Base-by-base conservation (phyloP, 2,113 vertebrate species). In the Pongo abelii region DNA sequence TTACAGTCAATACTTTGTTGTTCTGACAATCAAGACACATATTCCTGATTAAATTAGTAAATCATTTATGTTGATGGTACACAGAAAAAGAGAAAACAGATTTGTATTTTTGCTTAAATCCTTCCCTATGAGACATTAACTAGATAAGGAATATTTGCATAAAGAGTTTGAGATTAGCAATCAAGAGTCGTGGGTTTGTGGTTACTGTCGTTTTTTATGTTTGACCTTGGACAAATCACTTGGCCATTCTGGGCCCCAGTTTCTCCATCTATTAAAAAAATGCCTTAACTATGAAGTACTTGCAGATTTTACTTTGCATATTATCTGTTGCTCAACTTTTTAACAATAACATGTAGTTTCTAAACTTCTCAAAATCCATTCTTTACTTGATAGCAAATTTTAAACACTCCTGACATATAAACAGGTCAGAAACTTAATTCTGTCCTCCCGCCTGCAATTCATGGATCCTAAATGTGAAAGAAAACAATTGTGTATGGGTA, bases 1-100 rank as follows among this genome's bases (percentile, higher is more conserved):
- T 91, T 43, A 59, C 0, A 77, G 57, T 55, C 25, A 92, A n/a
- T 17, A 38, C 43, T 74, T 91, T 81, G 18, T 91, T 84, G 18
- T 78, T 32, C 57, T 81, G 50, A 57, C 35, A 48, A 86, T 89
- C 12, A 70, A 96, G 12, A 32, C 23, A 78, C 50, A 87, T 61
- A 55, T 83, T n/a, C 16, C 78, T 94, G 64, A 61, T 90, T 87
- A 88, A 95, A 72, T 92, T 78, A 91, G 32, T 75, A 79, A 92
- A 93, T 84, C 40, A 59, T 93, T 48, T 83, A 70, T 77, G 40
- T 75, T 93, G 57, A 87, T 84, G 57, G 32, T 87, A 83, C 20
- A 88, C 22, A 90, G 69, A 80, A 79, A 69, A 78, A 72, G 12
- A 79, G 72, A 93, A 97, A 91, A 84, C 13, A 23, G 30, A 79